A percentile compares a stretch with the other conserved stretches of the same genome.
Evolutionary conservation across 2,113 vertebrate genomes (phyloP).

Genomic region (Rhagologus leucostigma): DNA sequence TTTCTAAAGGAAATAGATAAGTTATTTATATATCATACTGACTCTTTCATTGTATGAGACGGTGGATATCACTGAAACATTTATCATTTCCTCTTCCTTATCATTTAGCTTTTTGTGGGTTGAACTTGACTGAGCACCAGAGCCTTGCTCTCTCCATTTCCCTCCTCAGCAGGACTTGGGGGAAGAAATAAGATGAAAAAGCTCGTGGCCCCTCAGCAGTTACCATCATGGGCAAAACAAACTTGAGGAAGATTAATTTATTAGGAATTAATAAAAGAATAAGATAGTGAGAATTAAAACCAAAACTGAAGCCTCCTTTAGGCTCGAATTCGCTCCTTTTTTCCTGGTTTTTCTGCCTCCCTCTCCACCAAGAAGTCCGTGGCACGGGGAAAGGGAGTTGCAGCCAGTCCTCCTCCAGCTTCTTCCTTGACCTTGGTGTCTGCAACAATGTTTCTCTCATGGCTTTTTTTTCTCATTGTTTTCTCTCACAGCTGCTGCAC

Average conservation of each 20-base stretch:
- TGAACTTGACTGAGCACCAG: background rate
- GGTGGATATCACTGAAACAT: background rate
- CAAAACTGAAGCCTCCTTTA: background rate
- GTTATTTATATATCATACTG: background rate
- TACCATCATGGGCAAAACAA: background rate
- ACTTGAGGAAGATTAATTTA: background rate
- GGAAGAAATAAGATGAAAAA: background rate
- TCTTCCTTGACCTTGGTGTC: background rate
- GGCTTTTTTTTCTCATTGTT: background rate
- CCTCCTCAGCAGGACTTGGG: background rate
- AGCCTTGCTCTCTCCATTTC: background rate
- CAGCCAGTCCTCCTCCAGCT: background rate
- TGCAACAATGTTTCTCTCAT: background rate
- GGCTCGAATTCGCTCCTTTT: background rate
- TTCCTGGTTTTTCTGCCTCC: background rate
- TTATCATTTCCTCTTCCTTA: background rate
- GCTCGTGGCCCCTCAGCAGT: background rate
- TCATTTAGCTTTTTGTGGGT: background rate
- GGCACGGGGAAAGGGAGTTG: background rate
- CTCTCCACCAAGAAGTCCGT: rapidly evolving
- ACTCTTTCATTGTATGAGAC: background rate
- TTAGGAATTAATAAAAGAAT: background rate
- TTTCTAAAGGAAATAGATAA: background rate
- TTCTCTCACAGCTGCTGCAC: background rate
- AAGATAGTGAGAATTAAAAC: background rate